These are phyloP conservation scores for Lycorma delicatula DNA, from an alignment of 1,140 invertebrate genomes.

Conservation along the genomic window DNA sequence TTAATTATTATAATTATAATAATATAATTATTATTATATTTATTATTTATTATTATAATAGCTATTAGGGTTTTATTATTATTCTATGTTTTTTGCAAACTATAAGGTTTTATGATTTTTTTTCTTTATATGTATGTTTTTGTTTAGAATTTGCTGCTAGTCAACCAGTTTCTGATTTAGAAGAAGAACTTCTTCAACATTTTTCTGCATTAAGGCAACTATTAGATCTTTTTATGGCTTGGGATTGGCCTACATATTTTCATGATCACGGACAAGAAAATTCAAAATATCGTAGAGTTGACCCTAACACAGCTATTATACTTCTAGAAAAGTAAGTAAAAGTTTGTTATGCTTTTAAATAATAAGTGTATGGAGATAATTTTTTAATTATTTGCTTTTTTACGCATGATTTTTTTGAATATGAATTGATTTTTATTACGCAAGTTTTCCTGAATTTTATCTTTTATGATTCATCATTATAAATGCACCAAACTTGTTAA, in stretches of 20 bases:
- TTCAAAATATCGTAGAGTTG: slow-evolving; percentile 87
- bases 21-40: too few species aligned
- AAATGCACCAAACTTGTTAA: too few species aligned
- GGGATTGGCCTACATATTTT: slow-evolving; percentile 97
- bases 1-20: too few species aligned
- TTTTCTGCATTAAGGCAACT: slow-evolving; percentile 88
- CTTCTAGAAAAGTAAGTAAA: slow-evolving; percentile 87
- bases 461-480: not conserved
- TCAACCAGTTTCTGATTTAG: slow-evolving; percentile 77
- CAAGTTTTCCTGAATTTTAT: not conserved
- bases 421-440: too few species aligned
- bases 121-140: too few species aligned
- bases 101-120: too few species aligned
- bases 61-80: too few species aligned
- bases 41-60: too few species aligned
- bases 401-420: too few species aligned
- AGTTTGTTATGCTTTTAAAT: not conserved
- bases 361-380: slow-evolving; percentile 3
- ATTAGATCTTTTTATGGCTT: slow-evolving; percentile 85
- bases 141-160: slow-evolving; percentile 78
- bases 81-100: too few species aligned
- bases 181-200: slow-evolving; percentile 76
- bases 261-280: slow-evolving; percentile 91
- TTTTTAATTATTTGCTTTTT: too few species aligned
- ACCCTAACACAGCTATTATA: slow-evolving; percentile 79